Evolutionary conservation across 2,113 vertebrate genomes (phyloP).

Genomic region (Cynopterus brachyotis): DNA sequence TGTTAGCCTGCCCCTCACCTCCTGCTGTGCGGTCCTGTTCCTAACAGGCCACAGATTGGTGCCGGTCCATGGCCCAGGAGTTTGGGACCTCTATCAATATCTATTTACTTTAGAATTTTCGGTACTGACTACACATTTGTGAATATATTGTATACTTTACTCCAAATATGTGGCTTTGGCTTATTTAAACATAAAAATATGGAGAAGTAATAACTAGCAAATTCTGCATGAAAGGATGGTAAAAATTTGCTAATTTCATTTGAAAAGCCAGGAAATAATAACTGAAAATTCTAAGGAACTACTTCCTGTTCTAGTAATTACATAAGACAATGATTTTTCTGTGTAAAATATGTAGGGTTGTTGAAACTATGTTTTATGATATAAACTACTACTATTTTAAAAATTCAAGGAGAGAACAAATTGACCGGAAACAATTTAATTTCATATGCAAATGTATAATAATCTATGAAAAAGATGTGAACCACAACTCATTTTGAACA

Average conservation of each 20-base stretch:
- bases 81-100: too few relatives aligned
- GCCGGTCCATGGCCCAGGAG: too few relatives aligned
- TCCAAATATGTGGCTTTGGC: neutral
- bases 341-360: neutral
- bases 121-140: neutral
- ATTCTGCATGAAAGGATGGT: neutral
- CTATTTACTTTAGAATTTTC: neutral
- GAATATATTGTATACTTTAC: neutral
- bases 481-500: neutral
- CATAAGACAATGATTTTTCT: slow-evolving; percentile 18
- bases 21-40: too few relatives aligned
- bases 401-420: slow-evolving; percentile 9
- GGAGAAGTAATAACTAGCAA: neutral
- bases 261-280: neutral
- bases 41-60: too few relatives aligned
- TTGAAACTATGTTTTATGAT: neutral
- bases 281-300: slow-evolving; percentile 33
- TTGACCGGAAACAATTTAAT: neutral
- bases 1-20: too few relatives aligned
- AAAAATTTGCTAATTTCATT: neutral
- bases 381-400: slow-evolving; percentile 7
- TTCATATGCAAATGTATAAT: neutral
- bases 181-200: slow-evolving; percentile 34
- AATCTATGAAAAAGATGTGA: neutral
- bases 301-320: slow-evolving; percentile 11